Conservation (phyloP, 1,140 invertebrate genomes). For the Cotesia chilonis region DNA sequence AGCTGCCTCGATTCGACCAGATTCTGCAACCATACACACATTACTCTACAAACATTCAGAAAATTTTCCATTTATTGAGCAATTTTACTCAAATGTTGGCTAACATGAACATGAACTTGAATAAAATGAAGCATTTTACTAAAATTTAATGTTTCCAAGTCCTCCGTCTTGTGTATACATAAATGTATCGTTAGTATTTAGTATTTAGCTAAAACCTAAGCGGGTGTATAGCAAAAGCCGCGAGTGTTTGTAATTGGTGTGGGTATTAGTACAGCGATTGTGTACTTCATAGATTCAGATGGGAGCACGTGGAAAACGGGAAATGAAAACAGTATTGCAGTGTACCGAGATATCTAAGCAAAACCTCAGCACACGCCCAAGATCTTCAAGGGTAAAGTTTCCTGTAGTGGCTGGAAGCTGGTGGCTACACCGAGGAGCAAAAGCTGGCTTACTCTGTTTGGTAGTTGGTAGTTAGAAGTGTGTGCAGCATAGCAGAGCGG, state of each 20-base stretch:
- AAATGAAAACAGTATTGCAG: not conserved
- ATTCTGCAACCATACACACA: no score
- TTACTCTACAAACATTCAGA: no score
- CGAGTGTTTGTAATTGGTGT: slow-evolving; percentile 65
- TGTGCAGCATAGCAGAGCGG: not conserved
- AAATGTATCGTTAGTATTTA: slow-evolving; percentile 63
- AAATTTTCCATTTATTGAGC: no score
- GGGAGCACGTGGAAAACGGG: not conserved
- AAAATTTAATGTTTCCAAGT: no score
- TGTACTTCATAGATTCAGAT: slow-evolving; percentile 60
- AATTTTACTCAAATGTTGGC: no score
- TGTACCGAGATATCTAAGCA: not conserved
- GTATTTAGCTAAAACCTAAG: slow-evolving; percentile 62
- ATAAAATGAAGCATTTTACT: not conserved
- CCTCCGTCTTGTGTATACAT: slow-evolving; percentile 17
- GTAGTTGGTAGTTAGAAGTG: no score
- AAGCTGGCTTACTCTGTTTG: no score
- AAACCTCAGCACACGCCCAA: no score
- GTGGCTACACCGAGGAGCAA: not conserved
- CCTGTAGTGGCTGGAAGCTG: not conserved
- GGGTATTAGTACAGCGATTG: slow-evolving; percentile 59
- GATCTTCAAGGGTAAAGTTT: no score
- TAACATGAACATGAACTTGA: not conserved
- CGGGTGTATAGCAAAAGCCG: slow-evolving; percentile 47
- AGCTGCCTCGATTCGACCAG: no score